These are phyloP conservation scores for Agrochola lychnidis DNA, from an alignment of 2,888 invertebrate genomes.

Conservation along the genomic window DNA sequence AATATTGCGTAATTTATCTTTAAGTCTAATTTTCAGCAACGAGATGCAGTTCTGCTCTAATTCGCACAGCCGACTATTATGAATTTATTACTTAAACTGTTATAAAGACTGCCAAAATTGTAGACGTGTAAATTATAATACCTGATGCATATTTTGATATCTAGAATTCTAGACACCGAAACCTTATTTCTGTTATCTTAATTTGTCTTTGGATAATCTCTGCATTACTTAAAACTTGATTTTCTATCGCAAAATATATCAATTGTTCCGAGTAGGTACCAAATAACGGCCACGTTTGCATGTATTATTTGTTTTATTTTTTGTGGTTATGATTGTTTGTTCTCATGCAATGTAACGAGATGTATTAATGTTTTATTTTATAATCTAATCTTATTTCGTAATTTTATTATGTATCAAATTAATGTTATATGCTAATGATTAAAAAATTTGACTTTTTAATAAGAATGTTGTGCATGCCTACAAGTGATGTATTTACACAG, in stretches of 20 bases:
- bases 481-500: no score
- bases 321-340: no score
- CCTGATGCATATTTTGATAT: constrained; percentile 21
- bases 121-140: background rate
- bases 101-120: background rate
- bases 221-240: background rate
- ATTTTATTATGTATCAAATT: no score
- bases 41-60: constrained; percentile 36
- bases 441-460: no score
- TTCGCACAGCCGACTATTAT: constrained; percentile 1
- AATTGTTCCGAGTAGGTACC: background rate
- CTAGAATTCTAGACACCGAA: constrained; percentile 25
- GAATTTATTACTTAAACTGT: constrained; percentile 5
- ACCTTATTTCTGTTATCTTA: constrained; percentile 29
- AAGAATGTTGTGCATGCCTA: no score
- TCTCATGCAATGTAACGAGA: no score
- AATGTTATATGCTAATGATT: no score
- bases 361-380: no score
- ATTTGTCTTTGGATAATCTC: constrained; percentile 15
- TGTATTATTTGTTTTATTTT: no score
- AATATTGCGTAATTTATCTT: no score
- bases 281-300: background rate
- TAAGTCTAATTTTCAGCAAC: background rate
- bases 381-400: no score
- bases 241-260: background rate